phyloP scores from a whole-genome alignment of 2,888 invertebrate genomes.

The Drosophila mimica region DNA sequence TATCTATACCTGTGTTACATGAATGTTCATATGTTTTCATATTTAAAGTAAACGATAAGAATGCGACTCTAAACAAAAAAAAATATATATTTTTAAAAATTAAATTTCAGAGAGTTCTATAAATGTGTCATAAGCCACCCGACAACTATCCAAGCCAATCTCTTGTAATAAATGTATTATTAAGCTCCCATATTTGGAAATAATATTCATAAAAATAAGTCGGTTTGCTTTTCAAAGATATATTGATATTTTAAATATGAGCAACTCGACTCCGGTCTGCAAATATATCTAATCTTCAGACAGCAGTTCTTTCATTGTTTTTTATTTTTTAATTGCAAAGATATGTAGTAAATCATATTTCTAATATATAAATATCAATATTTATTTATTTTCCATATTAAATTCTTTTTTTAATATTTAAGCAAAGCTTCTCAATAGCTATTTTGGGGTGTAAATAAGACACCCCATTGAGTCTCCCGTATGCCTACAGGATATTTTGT shows the following conservation, averaged over 20 bases:
- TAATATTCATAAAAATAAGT: background rate
- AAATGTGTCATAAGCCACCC: too few relatives aligned
- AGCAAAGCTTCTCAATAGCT: background rate
- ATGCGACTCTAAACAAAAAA: background rate
- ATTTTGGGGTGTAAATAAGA: background rate
- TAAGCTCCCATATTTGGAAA: background rate
- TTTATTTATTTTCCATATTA: too few relatives aligned
- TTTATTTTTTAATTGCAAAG: background rate
- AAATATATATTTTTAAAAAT: background rate
- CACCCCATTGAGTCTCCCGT: background rate
- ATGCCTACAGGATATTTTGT: constrained; percentile 15
- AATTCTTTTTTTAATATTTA: background rate
- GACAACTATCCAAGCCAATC: background rate
- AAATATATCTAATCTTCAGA: background rate
- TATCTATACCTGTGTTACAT: background rate
- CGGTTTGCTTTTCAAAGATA: background rate
- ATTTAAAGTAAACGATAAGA: background rate
- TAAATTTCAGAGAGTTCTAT: background rate
- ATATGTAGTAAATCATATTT: background rate
- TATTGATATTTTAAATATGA: background rate
- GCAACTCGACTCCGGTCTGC: background rate
- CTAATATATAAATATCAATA: too few relatives aligned
- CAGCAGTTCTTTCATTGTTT: background rate
- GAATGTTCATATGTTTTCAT: background rate
- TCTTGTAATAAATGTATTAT: fast-evolving